These are phyloP conservation scores for Aphaenogaster floridana DNA, from an alignment of 1,140 invertebrate species.

Conservation along the genomic window DNA sequence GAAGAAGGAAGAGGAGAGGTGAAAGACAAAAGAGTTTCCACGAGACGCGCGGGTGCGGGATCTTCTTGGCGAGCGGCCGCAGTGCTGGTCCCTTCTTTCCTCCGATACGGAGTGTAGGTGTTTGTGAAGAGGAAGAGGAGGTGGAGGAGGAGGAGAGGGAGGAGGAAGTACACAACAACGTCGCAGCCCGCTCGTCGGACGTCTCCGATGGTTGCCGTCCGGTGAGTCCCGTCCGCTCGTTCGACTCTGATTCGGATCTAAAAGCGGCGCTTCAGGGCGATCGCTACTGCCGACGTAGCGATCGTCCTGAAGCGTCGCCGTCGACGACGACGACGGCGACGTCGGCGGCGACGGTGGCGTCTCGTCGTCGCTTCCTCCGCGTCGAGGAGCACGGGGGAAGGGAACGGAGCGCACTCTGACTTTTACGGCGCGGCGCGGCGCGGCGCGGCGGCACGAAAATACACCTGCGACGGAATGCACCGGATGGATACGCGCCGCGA, in stretches of 20 bases:
- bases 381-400: neutral
- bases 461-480: slow-evolving; percentile 59
- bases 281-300: neutral
- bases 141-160: neutral
- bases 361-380: neutral
- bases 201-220: slow-evolving; percentile 79
- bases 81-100: slow-evolving; percentile 1
- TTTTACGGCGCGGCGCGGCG: slow-evolving; percentile 16
- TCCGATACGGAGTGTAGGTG: neutral
- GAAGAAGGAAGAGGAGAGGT: no score
- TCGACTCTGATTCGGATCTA: neutral
- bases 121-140: neutral
- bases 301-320: neutral
- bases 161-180: slow-evolving; percentile 26
- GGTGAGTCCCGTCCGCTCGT: slow-evolving; percentile 72
- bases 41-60: neutral
- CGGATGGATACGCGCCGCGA: slow-evolving; percentile 29
- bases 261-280: slow-evolving; percentile 3
- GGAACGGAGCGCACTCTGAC: slow-evolving; percentile 3
- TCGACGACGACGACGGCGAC: neutral
- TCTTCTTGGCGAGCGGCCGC: neutral
- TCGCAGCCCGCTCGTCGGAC: slow-evolving; percentile 57
- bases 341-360: slow-evolving; percentile 9
- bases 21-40: neutral
- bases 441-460: slow-evolving; percentile 59